phyloP scores from a whole-genome alignment of 2,888 invertebrate species.

The Eristalinus aeneus region DNA sequence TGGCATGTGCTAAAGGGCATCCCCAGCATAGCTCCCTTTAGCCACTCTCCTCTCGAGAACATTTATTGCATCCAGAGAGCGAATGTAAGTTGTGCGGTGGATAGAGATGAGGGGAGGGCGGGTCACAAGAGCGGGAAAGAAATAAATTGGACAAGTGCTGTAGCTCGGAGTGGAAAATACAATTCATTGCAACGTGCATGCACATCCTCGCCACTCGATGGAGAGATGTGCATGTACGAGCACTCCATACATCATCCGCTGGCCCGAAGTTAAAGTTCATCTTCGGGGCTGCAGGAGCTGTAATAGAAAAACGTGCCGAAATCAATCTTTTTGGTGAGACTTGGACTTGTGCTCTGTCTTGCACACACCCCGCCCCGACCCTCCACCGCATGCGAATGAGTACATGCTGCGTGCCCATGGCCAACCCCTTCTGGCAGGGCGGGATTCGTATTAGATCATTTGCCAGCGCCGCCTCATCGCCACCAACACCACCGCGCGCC shows the following conservation, averaged over 20 bases:
- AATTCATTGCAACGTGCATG: conserved; percentile 58
- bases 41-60: conserved; percentile 13
- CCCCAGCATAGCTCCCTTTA: neutral
- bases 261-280: conserved; percentile 64
- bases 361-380: neutral
- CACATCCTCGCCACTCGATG: conserved; percentile 39
- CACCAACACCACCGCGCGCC: conserved; percentile 11
- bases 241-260: conserved; percentile 65
- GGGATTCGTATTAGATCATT: conserved; percentile 67
- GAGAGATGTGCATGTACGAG: conserved; percentile 21
- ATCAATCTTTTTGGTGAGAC: conserved; percentile 61
- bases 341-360: conserved; percentile 36
- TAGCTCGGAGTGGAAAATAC: conserved; percentile 27
- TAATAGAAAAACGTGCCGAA: conserved; percentile 70
- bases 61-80: conserved; percentile 11
- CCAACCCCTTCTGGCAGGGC: conserved; percentile 41
- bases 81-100: too few relatives aligned
- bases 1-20: conserved; percentile 34
- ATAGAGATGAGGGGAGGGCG: too few relatives aligned
- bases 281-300: conserved; percentile 40
- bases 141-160: conserved; percentile 7
- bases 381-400: neutral
- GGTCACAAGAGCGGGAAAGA: neutral
- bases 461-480: conserved; percentile 51
- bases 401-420: neutral